A percentile compares a stretch with the other conserved stretches of the same genome.
Evolutionary conservation across 2,888 invertebrate genomes (phyloP).

Genomic region (Cephus pulcher): DNA sequence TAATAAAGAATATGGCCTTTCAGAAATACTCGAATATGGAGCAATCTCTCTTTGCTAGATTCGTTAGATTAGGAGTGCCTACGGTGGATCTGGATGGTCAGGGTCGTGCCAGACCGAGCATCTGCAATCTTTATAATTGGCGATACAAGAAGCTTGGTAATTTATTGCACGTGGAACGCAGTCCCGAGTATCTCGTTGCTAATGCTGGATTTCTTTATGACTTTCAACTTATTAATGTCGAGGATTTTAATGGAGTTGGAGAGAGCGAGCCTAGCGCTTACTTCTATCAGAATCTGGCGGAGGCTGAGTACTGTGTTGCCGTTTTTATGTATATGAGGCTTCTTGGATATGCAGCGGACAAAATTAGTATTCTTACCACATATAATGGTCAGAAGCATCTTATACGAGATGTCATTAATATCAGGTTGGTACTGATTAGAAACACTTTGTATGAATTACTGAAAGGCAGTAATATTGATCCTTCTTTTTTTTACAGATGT

Average conservation of each 20-base stretch:
- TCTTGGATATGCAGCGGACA: constrained; percentile 95
- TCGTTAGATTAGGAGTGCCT: constrained; percentile 96
- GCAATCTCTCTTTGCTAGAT: constrained; percentile 95
- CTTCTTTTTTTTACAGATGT: constrained; percentile 72
- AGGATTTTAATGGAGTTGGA: constrained; percentile 95
- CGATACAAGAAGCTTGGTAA: constrained; percentile 96
- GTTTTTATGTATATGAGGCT: constrained; percentile 99
- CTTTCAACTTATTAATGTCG: constrained; percentile 96
- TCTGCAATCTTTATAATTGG: constrained; percentile 96
- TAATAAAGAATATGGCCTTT: constrained; percentile 99
- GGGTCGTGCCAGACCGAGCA: constrained; percentile 92
- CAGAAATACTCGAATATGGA: constrained; percentile 99
- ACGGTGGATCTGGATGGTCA: constrained; percentile 98
- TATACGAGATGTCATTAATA: constrained; percentile 94
- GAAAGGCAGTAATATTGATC: neutral
- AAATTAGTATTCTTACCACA: constrained; percentile 97
- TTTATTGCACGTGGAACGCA: constrained; percentile 86
- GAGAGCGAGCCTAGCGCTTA: constrained; percentile 98
- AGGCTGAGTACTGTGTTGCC: constrained; percentile 95
- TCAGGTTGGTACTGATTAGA: constrained; percentile 52
- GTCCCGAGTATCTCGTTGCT: constrained; percentile 87
- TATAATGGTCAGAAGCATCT: constrained; percentile 99
- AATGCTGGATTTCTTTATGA: constrained; percentile 95
- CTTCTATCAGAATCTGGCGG: constrained; percentile 95
- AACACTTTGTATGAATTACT: neutral